Conservation (phyloP, 2,113 vertebrate genomes). For the Prietella phreatophila region DNA sequence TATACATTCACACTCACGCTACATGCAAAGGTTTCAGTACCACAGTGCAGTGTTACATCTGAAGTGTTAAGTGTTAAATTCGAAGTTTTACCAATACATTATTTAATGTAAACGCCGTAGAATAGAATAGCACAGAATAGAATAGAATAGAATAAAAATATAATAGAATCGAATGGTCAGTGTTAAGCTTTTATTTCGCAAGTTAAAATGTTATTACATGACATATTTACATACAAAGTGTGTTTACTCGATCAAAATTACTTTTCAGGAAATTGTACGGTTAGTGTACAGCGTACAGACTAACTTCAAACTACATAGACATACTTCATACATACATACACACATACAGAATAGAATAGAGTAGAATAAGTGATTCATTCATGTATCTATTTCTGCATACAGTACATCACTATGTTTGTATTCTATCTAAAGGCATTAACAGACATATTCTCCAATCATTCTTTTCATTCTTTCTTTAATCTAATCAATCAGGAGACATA, state of each 20-base stretch:
- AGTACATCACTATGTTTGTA: neutral
- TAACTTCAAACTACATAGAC: neutral
- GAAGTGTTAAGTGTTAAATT: neutral
- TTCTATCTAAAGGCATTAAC: neutral
- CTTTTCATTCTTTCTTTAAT: neutral
- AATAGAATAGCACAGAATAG: constrained; percentile 14
- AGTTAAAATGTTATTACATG: neutral
- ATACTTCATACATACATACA: neutral
- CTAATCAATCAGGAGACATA: constrained; percentile 10
- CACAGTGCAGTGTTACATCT: neutral
- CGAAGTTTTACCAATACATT: neutral
- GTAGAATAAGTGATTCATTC: neutral
- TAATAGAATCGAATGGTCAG: neutral
- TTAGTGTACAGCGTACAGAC: neutral
- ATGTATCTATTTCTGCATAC: neutral
- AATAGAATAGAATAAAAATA: constrained; percentile 24
- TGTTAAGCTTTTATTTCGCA: neutral
- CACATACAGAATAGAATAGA: neutral
- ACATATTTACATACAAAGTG: neutral
- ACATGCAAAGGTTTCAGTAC: neutral
- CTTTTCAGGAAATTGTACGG: neutral
- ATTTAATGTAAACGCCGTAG: neutral
- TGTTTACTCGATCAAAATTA: neutral
- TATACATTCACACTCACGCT: constrained; percentile 34
- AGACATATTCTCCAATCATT: neutral